Evolutionary conservation across 1,140 invertebrate genomes (phyloP).

Genomic region (Lordiphosa stackelbergi): DNA sequence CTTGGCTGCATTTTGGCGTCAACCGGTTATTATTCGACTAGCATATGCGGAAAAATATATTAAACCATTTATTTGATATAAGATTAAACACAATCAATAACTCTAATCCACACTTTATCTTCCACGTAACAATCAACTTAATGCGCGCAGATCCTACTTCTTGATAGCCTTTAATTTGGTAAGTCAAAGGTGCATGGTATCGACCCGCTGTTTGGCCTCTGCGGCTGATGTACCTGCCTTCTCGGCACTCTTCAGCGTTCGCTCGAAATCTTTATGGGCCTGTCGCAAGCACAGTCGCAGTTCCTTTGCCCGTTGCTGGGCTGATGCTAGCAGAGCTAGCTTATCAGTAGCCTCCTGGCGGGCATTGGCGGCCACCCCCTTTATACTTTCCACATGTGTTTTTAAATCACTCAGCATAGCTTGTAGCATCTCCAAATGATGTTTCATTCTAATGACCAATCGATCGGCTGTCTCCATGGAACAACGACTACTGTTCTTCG

Average conservation of each 20-base stretch:
- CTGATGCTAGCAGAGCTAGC: background rate
- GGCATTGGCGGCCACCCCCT: background rate
- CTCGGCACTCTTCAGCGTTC: constrained; percentile 11
- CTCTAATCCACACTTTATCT: background rate
- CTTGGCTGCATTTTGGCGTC: too few relatives aligned
- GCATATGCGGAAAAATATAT: constrained; percentile 20
- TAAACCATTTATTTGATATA: constrained; percentile 4
- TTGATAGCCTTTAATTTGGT: constrained; percentile 18
- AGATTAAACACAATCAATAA: background rate
- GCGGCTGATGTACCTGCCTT: constrained; percentile 30
- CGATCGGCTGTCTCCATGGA: background rate
- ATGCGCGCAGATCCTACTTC: constrained; percentile 7
- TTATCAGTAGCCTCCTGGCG: constrained; percentile 9
- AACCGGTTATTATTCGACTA: too few relatives aligned
- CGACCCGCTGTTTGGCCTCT: constrained; percentile 21
- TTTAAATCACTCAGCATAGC: background rate
- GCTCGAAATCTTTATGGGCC: constrained; percentile 13
- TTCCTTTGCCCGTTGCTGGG: constrained; percentile 8
- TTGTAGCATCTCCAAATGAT: constrained; percentile 6
- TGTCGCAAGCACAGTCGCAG: constrained; percentile 3
- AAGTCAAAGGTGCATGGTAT: background rate
- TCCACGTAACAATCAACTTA: background rate
- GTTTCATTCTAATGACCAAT: background rate
- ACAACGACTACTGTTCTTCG: background rate
- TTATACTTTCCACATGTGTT: background rate